Percentiles rank a stretch among this genome's conserved stretches.
Evolutionary conservation across 2,113 vertebrate genomes (phyloP).

Genomic region (Cyanocitta stelleri): DNA sequence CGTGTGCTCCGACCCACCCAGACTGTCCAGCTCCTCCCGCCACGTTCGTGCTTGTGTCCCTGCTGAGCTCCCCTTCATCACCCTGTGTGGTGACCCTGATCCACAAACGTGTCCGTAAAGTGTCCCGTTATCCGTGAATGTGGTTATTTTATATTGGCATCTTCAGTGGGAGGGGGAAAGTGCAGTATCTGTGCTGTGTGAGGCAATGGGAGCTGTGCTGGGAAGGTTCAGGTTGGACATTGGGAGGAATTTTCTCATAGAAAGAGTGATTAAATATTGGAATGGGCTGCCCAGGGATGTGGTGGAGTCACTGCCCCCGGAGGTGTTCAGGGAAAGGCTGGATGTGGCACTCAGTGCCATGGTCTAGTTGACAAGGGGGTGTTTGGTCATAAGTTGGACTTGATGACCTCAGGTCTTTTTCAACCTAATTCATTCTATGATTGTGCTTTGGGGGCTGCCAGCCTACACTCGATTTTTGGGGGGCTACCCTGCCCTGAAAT

Average conservation of each 20-base stretch:
- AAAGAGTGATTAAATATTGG: not conserved
- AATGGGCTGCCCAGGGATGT: not conserved
- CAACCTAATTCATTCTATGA: not conserved
- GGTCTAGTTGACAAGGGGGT: not conserved
- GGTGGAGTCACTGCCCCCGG: not conserved
- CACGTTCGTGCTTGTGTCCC: accelerated
- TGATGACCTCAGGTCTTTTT: not conserved
- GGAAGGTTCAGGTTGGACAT: not conserved
- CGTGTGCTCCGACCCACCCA: not conserved
- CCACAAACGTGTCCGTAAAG: not conserved
- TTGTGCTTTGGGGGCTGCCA: not conserved
- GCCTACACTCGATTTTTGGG: not conserved
- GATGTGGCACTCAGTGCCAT: not conserved
- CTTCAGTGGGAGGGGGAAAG: not conserved
- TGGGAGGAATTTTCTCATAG: not conserved
- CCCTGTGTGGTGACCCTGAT: accelerated
- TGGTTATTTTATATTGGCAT: accelerated
- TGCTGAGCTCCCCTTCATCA: not conserved
- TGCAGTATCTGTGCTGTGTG: accelerated
- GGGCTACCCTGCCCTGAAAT: no score
- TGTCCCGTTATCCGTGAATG: not conserved
- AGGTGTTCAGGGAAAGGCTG: not conserved
- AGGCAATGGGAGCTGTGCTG: accelerated
- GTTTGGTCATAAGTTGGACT: not conserved
- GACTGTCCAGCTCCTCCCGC: not conserved